Conservation (phyloP, 2,113 vertebrate species). For the Jaculus jaculus region DNA sequence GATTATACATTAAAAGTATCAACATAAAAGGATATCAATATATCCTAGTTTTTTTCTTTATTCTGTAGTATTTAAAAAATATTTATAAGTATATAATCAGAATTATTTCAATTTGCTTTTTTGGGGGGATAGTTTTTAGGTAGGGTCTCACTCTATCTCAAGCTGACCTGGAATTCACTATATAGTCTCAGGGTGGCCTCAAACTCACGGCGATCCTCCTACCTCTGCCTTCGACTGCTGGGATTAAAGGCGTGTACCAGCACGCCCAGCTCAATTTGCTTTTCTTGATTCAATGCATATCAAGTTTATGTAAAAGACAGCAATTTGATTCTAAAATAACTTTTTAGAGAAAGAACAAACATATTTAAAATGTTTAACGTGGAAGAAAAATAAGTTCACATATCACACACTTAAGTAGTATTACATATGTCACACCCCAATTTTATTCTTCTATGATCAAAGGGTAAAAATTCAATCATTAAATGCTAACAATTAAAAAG, state of each 20-base stretch:
- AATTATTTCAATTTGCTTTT: neutral
- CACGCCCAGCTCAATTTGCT: too few relatives aligned
- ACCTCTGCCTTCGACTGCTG: too few relatives aligned
- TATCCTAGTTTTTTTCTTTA: neutral
- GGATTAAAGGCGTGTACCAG: too few relatives aligned
- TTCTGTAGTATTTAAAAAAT: neutral
- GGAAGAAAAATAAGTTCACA: neutral
- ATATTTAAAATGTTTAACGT: neutral
- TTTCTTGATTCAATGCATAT: neutral
- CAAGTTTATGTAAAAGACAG: neutral
- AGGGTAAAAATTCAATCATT: neutral
- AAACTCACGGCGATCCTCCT: too few relatives aligned
- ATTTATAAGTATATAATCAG: neutral
- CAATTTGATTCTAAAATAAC: neutral
- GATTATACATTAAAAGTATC: neutral
- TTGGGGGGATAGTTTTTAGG: too few relatives aligned
- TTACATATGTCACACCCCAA: neutral
- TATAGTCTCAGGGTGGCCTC: too few relatives aligned
- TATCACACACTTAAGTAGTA: neutral
- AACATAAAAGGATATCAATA: too few relatives aligned
- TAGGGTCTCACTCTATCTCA: too few relatives aligned
- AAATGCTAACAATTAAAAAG: slow-evolving; percentile 16
- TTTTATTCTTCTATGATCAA: neutral
- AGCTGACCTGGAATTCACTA: too few relatives aligned
- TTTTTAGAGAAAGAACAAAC: neutral